These are phyloP conservation scores for Caprella mutica DNA, from an alignment of 2,888 invertebrate genomes.

Conservation along the genomic window DNA sequence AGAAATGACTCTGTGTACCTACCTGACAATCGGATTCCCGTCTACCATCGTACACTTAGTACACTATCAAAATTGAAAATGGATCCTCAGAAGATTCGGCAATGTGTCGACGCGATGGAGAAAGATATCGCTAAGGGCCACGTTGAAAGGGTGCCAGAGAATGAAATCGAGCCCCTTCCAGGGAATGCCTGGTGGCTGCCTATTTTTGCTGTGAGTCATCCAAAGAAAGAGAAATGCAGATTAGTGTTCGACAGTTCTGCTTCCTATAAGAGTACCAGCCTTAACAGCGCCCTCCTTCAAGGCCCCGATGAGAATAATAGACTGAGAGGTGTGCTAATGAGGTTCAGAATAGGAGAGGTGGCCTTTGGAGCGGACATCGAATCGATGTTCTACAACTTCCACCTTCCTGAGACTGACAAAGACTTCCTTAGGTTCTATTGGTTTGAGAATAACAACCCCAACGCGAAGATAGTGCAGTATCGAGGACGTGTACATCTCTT, in stretches of 20 bases:
- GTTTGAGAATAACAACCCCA: not conserved
- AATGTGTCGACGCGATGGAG: not conserved
- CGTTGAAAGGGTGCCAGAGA: not conserved
- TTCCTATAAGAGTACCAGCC: not conserved
- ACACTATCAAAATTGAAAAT: not conserved
- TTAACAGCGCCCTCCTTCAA: not conserved
- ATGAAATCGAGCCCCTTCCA: not conserved
- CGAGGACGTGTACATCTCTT: not conserved
- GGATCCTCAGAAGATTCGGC: not conserved
- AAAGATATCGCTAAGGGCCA: not conserved
- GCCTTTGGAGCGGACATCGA: not conserved
- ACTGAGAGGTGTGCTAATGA: not conserved
- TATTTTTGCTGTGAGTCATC: not conserved
- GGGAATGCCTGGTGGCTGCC: too few relatives aligned
- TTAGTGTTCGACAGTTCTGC: conserved; percentile 4
- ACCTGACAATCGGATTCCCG: not conserved
- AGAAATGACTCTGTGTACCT: not conserved
- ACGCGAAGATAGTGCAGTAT: not conserved
- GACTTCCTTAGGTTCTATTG: not conserved
- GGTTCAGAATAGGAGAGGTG: not conserved
- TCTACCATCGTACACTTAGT: not conserved
- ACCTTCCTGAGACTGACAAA: not conserved
- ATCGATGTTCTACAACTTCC: not conserved
- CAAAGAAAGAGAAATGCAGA: not conserved
- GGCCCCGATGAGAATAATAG: conserved; percentile 8